Evolutionary conservation across 2,113 vertebrate species (phyloP).

Genomic region (Salvelinus alpinus): DNA sequence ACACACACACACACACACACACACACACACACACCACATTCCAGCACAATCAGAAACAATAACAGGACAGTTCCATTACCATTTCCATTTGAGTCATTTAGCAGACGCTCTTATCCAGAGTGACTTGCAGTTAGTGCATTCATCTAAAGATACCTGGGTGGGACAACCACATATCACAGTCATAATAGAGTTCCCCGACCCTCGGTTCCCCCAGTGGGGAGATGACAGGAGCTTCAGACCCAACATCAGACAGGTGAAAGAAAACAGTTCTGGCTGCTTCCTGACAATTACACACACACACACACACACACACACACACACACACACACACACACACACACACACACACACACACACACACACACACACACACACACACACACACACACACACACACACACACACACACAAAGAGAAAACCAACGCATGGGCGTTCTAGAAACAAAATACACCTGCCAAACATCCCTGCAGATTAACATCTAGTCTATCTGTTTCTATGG

Average conservation of each 20-base stretch:
- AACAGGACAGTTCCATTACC: slow-evolving; percentile 52
- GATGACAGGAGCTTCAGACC: slow-evolving; percentile 73
- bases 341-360: slow-evolving; percentile 46
- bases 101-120: too few species aligned
- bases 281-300: slow-evolving; percentile 56
- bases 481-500: slow-evolving; percentile 31
- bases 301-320: slow-evolving; percentile 46
- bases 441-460: not conserved
- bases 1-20: slow-evolving; percentile 53
- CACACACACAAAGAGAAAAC: slow-evolving; percentile 7
- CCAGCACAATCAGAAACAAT: slow-evolving; percentile 46
- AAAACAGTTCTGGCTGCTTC: slow-evolving; percentile 58
- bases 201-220: slow-evolving; percentile 19
- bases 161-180: too few species aligned
- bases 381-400: slow-evolving; percentile 54
- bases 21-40: slow-evolving; percentile 36
- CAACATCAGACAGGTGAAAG: slow-evolving; percentile 65
- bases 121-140: too few species aligned
- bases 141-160: too few species aligned
- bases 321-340: slow-evolving; percentile 46
- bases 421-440: too few species aligned
- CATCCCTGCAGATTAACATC: slow-evolving; percentile 67
- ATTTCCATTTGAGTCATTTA: too few species aligned
- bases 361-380: slow-evolving; percentile 46
- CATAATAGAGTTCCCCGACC: slow-evolving; percentile 32